Evolutionary conservation across 2,888 invertebrate genomes (phyloP).

Genomic region (Trissolcus japonicus): DNA sequence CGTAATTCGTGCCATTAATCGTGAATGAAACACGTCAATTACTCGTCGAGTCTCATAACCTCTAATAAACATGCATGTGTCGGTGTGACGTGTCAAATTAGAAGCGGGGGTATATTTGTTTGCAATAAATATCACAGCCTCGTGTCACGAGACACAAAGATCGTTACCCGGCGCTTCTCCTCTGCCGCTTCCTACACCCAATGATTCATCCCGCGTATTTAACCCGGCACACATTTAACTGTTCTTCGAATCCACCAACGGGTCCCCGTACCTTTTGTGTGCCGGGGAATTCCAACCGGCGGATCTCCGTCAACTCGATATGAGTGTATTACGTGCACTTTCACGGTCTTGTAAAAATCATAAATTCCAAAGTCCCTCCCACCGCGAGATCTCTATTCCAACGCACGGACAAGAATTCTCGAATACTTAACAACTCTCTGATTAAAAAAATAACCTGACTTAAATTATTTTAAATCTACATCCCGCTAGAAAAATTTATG

Average conservation of each 20-base stretch:
- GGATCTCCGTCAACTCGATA: conserved; percentile 25
- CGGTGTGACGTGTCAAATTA: conserved; percentile 20
- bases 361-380: conserved; percentile 22
- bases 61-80: conserved; percentile 26
- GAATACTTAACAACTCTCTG: too few species aligned
- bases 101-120: conserved; percentile 30
- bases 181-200: conserved; percentile 16
- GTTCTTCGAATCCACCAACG: conserved; percentile 41
- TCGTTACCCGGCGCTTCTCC: conserved; percentile 3
- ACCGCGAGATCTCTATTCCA: conserved; percentile 7
- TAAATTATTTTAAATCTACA: too few species aligned
- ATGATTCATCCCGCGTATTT: conserved; percentile 51
- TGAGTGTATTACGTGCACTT: conserved; percentile 35
- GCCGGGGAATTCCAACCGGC: conserved; percentile 16
- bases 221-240: conserved; percentile 38
- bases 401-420: conserved; percentile 11
- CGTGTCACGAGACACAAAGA: conserved; percentile 14
- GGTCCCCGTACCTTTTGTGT: conserved; percentile 2
- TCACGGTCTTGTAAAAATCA: conserved; percentile 39
- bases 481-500: too few species aligned
- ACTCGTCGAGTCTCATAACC: conserved; percentile 27
- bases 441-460: too few species aligned
- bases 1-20: conserved; percentile 22
- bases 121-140: conserved; percentile 28
- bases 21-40: conserved; percentile 25